Conservation (phyloP, 2,113 vertebrate species). For the western clawed frog (Xenopus tropicalis) region UCB_Xtro_10.0 CM004444.2:163854001-163854500, state of each 20-base stretch:
- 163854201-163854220: not conserved
- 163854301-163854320: not conserved
- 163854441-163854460: not conserved
- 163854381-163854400: not conserved
- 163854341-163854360: constrained; percentile 11
- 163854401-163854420: constrained; percentile 11
- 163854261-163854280: constrained; percentile 13
- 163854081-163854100: constrained; percentile 22
- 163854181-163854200: constrained; percentile 13
- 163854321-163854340: constrained; percentile 9
- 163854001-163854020: no score
- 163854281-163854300: not conserved
- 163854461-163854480: no score
- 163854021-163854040: not conserved
- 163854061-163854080: constrained; percentile 33
- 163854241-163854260: constrained; percentile 5
- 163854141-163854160: constrained; percentile 22
- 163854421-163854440: not conserved
- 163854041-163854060: constrained; percentile 18
- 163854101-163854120: not conserved
- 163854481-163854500: no score
- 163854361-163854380: constrained; percentile 1
- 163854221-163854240: not conserved
- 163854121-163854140: constrained; percentile 15
- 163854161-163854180: constrained; percentile 5